These are phyloP conservation scores for Stigmatopora nigra DNA, from an alignment of 2,113 vertebrate genomes.

Conservation along the genomic window DNA sequence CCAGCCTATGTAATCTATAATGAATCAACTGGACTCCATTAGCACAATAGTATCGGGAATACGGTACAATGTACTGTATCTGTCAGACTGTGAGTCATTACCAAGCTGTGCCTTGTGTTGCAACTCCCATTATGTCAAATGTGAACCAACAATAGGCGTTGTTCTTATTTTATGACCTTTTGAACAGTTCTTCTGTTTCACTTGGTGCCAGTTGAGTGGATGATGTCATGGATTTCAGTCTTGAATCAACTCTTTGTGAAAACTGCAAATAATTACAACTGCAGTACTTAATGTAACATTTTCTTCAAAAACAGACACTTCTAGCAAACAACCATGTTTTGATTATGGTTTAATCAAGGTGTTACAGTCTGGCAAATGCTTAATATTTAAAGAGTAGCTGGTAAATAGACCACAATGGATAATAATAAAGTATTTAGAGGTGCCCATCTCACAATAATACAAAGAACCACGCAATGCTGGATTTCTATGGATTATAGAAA, in stretches of 20 bases:
- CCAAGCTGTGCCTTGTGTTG: conserved; percentile 39
- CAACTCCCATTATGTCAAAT: conserved; percentile 59
- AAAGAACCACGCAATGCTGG: not conserved
- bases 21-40: conserved; percentile 5
- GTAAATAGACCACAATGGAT: not conserved
- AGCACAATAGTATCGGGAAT: conserved; percentile 23
- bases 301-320: not conserved
- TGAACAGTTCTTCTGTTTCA: conserved; percentile 51
- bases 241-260: conserved; percentile 47
- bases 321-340: not conserved
- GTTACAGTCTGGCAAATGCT: not conserved
- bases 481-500: no score
- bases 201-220: conserved; percentile 43
- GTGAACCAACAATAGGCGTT: conserved; percentile 54
- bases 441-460: not conserved
- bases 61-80: conserved; percentile 45
- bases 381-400: not conserved
- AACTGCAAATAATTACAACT: conserved; percentile 12
- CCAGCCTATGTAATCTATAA: conserved; percentile 37
- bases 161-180: conserved; percentile 49
- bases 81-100: conserved; percentile 56
- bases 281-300: not conserved
- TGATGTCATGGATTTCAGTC: conserved; percentile 52
- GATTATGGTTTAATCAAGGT: not conserved
- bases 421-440: not conserved